These are phyloP conservation scores for Subanguina moxae DNA, from an alignment of 1,140 invertebrate genomes.

Conservation along the genomic window DNA sequence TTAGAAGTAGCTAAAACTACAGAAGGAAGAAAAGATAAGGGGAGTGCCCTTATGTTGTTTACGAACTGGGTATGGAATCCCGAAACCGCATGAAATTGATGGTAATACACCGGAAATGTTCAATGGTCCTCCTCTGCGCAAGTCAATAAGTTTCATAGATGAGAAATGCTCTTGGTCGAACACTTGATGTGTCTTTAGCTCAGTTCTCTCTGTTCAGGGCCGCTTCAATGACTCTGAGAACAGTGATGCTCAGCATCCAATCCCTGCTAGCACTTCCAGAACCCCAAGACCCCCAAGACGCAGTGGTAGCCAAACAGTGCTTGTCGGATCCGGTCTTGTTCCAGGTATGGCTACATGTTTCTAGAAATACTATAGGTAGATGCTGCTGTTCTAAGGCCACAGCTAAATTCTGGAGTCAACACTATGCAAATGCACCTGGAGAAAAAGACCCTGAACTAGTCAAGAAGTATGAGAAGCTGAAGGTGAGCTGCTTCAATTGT, in stretches of 20 bases:
- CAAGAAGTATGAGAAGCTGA: conserved; percentile 60
- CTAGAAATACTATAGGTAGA: conserved; percentile 1
- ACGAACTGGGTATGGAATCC: too few relatives aligned
- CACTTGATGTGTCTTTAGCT: too few relatives aligned
- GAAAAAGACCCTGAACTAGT: conserved; percentile 50
- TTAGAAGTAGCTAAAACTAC: too few relatives aligned
- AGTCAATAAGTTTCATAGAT: too few relatives aligned
- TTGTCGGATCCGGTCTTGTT: conserved; percentile 83
- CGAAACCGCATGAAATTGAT: too few relatives aligned
- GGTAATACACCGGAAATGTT: too few relatives aligned
- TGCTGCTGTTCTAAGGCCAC: conserved; percentile 67
- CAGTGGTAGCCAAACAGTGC: conserved; percentile 92
- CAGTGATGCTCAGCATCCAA: conserved; percentile 77
- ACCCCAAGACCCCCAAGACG: conserved; percentile 72
- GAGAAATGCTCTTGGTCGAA: too few relatives aligned
- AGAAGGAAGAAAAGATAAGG: too few relatives aligned
- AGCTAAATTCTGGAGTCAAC: conserved; percentile 87
- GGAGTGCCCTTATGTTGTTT: too few relatives aligned
- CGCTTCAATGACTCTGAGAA: conserved; percentile 93
- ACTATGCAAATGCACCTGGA: conserved; percentile 72
- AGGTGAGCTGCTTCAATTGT: neutral
- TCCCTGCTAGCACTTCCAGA: conserved; percentile 83
- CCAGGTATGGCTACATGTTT: conserved; percentile 58
- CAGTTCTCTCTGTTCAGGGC: conserved; percentile 70
- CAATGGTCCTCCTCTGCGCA: too few relatives aligned